A percentile compares a stretch with the other conserved stretches of the same genome.
These are phyloP conservation scores for Drosophila aldrichi DNA, from an alignment of 2,888 invertebrate genomes.

Conservation along the genomic window DNA sequence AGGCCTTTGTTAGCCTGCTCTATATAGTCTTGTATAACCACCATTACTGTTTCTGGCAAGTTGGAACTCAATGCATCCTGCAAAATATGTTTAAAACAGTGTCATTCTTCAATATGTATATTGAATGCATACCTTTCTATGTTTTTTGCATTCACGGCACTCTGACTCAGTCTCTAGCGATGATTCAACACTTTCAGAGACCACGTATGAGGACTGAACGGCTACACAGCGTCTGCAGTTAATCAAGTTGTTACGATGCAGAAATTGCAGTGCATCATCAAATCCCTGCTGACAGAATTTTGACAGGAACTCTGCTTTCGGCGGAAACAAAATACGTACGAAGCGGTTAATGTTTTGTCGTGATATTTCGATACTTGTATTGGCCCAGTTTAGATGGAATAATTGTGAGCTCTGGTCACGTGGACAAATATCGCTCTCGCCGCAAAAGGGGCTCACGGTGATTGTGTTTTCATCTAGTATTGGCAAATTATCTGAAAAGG, in stretches of 20 bases:
- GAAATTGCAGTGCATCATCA: slow-evolving; percentile 94
- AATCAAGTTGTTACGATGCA: slow-evolving; percentile 95
- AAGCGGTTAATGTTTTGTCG: slow-evolving; percentile 97
- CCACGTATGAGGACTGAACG: slow-evolving; percentile 93
- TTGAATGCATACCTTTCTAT: slow-evolving; percentile 89
- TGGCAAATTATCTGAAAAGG: slow-evolving; percentile 97
- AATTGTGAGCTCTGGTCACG: slow-evolving; percentile 93
- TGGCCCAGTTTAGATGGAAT: slow-evolving; percentile 94
- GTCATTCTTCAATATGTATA: slow-evolving; percentile 1
- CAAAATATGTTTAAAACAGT: slow-evolving; percentile 10
- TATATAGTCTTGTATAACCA: slow-evolving; percentile 96
- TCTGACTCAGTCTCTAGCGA: slow-evolving; percentile 91
- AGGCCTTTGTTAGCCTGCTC: slow-evolving; percentile 96
- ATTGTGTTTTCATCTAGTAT: slow-evolving; percentile 96
- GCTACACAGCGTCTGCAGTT: slow-evolving; percentile 96
- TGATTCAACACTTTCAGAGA: slow-evolving; percentile 90
- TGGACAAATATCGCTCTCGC: slow-evolving; percentile 98
- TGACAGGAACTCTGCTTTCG: slow-evolving; percentile 95
- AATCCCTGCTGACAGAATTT: slow-evolving; percentile 99
- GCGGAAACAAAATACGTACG: slow-evolving; percentile 96
- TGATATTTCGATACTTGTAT: slow-evolving; percentile 96
- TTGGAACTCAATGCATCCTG: slow-evolving; percentile 95
- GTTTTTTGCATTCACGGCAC: slow-evolving; percentile 94
- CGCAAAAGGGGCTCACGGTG: slow-evolving; percentile 98
- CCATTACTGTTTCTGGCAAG: slow-evolving; percentile 95